Evolutionary conservation across 1,140 invertebrate species (phyloP), one percentile per base, ranked within the genome.

Genomic region (Ectropis grisescens): DNA sequence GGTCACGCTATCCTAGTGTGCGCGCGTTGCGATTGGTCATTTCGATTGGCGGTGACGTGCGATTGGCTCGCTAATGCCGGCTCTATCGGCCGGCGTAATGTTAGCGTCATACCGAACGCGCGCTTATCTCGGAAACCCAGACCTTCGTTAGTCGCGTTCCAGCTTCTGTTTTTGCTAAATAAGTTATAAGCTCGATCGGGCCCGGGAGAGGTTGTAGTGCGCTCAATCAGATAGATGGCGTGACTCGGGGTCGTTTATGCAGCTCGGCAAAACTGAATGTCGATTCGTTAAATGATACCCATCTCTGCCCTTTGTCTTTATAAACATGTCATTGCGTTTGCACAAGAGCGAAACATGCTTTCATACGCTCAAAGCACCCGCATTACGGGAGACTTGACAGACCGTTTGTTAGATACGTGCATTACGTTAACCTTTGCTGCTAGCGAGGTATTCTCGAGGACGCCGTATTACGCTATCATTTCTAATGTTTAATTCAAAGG

Each of bases 201-300:
- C 53, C 37, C 27, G 19, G 39, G 53, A 67, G 61, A 70, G 65
- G 67, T 69, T 71, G 65, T 68, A 61, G 64, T 58, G 55, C 62
- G 57, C 74, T 80, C 66, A 67, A 76, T 80, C 68, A 67, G 70
- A 76, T 76, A 78, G 72, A 80, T 80, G 75, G 72, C 75, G 75
- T 80, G 75, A 78, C 75, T 78, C 51, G 61, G 68, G 61, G 75
- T 80, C 71, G 66, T 80, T 80, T 78, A 67, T 64, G 61, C 60
- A 39, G 57, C 52, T 66, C 51, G 9, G 70, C 65, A 54, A 65
- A 62, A 65, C 62, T 58, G 56, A 65, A 68, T 55, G 58, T 75
- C 71, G 70, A 78, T 80, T 70, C 66, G 64, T 71, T 76, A 70
- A 72, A 70, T 75, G 75, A 80, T 75, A 80, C 66, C 58, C 58